These are phyloP conservation scores for Agapornis canus DNA, from an alignment of 2,797 vertebrate species.

Conservation along the genomic window DNA sequence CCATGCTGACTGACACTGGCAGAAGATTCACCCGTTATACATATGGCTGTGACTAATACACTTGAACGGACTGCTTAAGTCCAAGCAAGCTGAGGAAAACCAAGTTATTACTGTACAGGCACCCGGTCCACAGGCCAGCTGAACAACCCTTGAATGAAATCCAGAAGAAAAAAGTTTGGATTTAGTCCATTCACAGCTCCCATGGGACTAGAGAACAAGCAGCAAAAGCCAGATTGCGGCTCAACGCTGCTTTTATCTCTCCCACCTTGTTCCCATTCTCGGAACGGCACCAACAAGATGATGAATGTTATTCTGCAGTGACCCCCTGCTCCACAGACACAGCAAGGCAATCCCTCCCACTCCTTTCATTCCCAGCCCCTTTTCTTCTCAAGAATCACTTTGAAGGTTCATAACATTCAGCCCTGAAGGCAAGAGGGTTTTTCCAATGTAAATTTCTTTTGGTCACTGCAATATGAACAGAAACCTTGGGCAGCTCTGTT, in stretches of 20 bases:
- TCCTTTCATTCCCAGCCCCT: slow-evolving; percentile 47
- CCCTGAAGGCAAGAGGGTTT: slow-evolving; percentile 61
- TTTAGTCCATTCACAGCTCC: background rate
- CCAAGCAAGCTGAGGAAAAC: background rate
- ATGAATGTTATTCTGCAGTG: slow-evolving; percentile 59
- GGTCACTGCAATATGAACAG: slow-evolving; percentile 67
- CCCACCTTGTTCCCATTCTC: slow-evolving; percentile 55
- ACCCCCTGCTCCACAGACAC: slow-evolving; percentile 14
- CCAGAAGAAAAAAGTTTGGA: slow-evolving; percentile 27
- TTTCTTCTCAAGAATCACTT: slow-evolving; percentile 50
- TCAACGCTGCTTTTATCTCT: slow-evolving; percentile 34
- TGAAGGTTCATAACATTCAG: slow-evolving; percentile 72
- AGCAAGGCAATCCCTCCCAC: slow-evolving; percentile 50
- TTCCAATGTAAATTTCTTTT: slow-evolving; percentile 72
- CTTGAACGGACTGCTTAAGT: background rate
- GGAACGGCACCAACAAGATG: slow-evolving; percentile 28
- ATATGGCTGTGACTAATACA: background rate
- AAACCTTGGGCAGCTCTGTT: slow-evolving; percentile 50
- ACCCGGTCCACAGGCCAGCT: background rate
- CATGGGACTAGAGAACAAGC: background rate
- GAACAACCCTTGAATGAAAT: slow-evolving; percentile 22
- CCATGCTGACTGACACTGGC: background rate
- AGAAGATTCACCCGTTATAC: background rate
- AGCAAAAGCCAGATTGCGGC: background rate
- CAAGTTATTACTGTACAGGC: slow-evolving; percentile 10